phyloP scores from a whole-genome alignment of 2,797 vertebrate species.

The Danio choprae region DNA sequence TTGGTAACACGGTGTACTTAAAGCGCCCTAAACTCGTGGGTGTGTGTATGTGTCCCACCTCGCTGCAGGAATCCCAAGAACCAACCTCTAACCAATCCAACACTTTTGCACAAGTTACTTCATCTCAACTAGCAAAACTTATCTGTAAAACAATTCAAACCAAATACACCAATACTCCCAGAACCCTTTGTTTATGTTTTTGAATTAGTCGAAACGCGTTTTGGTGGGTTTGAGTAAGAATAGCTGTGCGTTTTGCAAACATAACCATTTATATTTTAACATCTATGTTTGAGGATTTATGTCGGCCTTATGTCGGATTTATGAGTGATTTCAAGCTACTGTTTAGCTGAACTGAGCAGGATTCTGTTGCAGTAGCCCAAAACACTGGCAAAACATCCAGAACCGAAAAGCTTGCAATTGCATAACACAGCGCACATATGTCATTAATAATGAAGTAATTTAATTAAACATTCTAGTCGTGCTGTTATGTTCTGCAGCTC shows the following conservation, averaged over 20 bases:
- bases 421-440: constrained; percentile 9
- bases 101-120: not conserved
- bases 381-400: not conserved
- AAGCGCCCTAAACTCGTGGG: constrained; percentile 4
- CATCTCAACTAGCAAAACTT: not conserved
- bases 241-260: not conserved
- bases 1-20: not conserved
- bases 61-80: constrained; percentile 8
- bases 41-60: constrained; percentile 7
- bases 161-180: not conserved
- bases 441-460: not conserved
- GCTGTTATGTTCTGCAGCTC: not conserved
- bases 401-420: not conserved
- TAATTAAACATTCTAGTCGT: not conserved
- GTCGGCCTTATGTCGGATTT: too few relatives aligned
- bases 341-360: not conserved
- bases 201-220: not conserved
- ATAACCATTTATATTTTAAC: not conserved
- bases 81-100: not conserved
- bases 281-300: not conserved
- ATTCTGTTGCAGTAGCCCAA: not conserved
- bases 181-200: not conserved
- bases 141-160: not conserved
- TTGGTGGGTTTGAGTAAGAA: not conserved
- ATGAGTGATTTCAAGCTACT: not conserved